Conservation (phyloP, 2,888 invertebrate species). For the Crossocerus cetratus region DNA sequence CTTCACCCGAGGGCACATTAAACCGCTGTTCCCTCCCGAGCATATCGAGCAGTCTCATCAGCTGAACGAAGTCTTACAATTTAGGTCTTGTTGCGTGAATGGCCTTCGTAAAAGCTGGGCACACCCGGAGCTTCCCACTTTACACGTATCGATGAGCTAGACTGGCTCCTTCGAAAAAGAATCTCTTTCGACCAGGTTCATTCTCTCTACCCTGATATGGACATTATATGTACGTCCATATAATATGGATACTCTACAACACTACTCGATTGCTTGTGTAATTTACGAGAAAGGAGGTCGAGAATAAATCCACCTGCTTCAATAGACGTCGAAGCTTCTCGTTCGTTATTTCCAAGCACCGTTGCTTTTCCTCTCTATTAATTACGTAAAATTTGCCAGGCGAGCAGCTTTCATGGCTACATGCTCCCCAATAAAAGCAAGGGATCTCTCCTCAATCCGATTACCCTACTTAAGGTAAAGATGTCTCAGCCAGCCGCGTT, state of each 20-base stretch:
- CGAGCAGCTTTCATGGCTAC: not conserved
- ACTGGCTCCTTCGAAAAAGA: too few species aligned
- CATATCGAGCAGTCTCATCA: slow-evolving; percentile 39
- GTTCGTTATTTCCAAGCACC: not conserved
- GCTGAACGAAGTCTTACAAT: slow-evolving; percentile 66
- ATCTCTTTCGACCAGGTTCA: too few species aligned
- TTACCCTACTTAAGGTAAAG: slow-evolving; percentile 25
- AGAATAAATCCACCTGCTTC: too few species aligned
- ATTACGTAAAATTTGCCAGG: slow-evolving; percentile 3
- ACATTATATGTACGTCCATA: too few species aligned
- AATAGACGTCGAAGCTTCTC: not conserved
- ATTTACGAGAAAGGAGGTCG: too few species aligned
- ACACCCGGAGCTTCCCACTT: slow-evolving; percentile 29
- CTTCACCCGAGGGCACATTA: slow-evolving; percentile 17
- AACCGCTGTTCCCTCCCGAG: slow-evolving; percentile 10
- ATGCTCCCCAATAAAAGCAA: not conserved
- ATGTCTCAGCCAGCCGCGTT: too few species aligned
- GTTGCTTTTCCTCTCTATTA: slow-evolving; percentile 2
- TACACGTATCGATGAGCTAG: too few species aligned
- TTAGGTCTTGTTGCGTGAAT: slow-evolving; percentile 62
- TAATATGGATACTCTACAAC: too few species aligned
- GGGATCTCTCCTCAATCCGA: slow-evolving; percentile 27
- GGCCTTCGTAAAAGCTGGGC: slow-evolving; percentile 65
- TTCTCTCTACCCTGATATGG: too few species aligned
- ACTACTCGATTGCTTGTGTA: too few species aligned